These are phyloP conservation scores for Lacerta bilineata DNA, from an alignment of 2,797 vertebrate species.

Conservation along the genomic window DNA sequence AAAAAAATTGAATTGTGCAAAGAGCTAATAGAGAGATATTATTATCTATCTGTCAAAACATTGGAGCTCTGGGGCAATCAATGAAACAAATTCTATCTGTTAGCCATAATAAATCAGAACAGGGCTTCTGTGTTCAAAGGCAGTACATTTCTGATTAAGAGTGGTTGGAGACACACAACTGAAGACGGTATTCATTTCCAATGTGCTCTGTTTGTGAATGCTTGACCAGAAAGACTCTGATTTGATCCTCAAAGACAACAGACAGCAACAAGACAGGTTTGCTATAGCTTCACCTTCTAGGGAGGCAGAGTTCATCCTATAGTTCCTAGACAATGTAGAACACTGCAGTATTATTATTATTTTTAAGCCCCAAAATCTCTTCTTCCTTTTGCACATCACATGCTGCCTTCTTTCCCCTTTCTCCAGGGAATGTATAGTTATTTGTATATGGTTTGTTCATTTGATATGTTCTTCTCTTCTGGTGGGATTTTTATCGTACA, in stretches of 20 bases:
- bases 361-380: too few species aligned
- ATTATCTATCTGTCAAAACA: not conserved
- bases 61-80: not conserved
- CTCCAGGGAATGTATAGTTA: not conserved
- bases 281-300: not conserved
- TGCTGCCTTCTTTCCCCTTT: not conserved
- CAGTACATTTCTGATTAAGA: not conserved
- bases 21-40: not conserved
- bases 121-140: not conserved
- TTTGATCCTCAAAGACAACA: not conserved
- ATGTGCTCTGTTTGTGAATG: not conserved
- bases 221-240: not conserved
- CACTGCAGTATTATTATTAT: not conserved
- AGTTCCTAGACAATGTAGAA: not conserved
- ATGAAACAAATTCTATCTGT: constrained; percentile 5
- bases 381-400: not conserved
- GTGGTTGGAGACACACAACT: not conserved
- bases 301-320: too few species aligned
- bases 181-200: not conserved
- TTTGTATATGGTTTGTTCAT: too few species aligned
- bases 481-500: too few species aligned
- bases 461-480: too few species aligned
- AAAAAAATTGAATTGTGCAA: not conserved
- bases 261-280: not conserved
- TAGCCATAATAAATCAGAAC: not conserved